These are phyloP conservation scores for Pipistrellus nathusii DNA, from an alignment of 2,797 vertebrate species.

Conservation along the genomic window DNA sequence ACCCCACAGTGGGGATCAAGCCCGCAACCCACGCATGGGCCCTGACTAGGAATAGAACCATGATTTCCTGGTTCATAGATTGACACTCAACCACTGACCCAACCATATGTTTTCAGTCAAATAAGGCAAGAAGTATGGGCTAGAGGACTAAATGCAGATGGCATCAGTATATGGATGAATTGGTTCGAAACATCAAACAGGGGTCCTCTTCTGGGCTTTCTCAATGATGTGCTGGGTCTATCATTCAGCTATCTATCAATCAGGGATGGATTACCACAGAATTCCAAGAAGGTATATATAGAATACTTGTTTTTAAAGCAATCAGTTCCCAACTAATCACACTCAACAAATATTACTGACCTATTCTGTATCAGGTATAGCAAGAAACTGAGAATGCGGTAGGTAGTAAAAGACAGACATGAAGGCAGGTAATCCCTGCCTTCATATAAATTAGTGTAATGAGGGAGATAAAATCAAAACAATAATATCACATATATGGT, in stretches of 20 bases:
- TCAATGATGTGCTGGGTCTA: background rate
- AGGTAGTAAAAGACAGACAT: background rate
- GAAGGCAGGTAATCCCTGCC: background rate
- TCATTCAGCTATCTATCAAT: background rate
- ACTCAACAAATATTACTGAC: background rate
- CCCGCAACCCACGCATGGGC: too few relatives aligned
- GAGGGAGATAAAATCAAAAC: background rate
- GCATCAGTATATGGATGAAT: background rate
- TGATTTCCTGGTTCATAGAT: too few relatives aligned
- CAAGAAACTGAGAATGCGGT: background rate
- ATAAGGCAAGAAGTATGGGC: background rate
- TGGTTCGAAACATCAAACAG: background rate
- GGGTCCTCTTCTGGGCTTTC: background rate
- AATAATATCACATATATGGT: background rate
- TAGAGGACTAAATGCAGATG: background rate
- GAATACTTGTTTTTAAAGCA: conserved; percentile 1
- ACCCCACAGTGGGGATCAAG: too few relatives aligned
- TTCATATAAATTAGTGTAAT: background rate
- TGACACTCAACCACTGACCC: too few relatives aligned
- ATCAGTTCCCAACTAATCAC: background rate
- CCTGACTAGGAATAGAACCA: too few relatives aligned
- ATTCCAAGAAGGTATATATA: background rate
- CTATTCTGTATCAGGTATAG: background rate
- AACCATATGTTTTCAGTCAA: background rate
- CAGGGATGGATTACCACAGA: background rate